Base-by-base conservation (phyloP, 1,140 invertebrate genomes). In the Thaumetopoea pityocampa region DNA sequence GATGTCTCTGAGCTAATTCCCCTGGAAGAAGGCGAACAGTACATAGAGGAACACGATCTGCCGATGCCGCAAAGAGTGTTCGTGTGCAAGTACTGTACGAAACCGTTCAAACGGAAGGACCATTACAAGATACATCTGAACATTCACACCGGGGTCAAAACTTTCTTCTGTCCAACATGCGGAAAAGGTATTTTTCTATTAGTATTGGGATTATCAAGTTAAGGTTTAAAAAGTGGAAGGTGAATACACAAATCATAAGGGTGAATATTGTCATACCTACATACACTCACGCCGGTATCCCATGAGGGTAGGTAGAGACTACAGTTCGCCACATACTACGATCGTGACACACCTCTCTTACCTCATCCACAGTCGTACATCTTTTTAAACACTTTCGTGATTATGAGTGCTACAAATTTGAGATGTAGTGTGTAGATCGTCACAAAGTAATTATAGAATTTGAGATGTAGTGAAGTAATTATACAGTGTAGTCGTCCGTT, bases 121-220 rank as follows among this genome's bases (percentile, higher is more conserved):
- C 92, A 94, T 69, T 93, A 92, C 62, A 93, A 93, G 63, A 94
- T 94, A 57, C 94, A 96, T 51, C 85, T 91, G 54, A 85, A 92
- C 6, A 93, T 93, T 66, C 93, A 95, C 62, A 93, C 91, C 1
- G 91, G 92, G 0, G 88, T 92, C 51, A 94, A 94, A 64, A 90
- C 92, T 0, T 95, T 90, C 65, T 77, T 89, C 27, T 96, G 94
- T 54, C 90, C 93, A 63, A 88, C 93, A 7, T 96, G 76, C 28
- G 63, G 67, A 35, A 82, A 80, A 67, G 78, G 78, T 78, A 34
- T 6, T 22, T 14, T 41, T 4, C 40, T 22, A 9, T 32, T 42
- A 9, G 6, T 7, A 9, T 5, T 26, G 3, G 14, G 9, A 5
- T 14, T 29, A n/a, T 18, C 11, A 40, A 15, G 20, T 14, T n/a